Percentiles rank a stretch among this genome's conserved stretches.
These are phyloP conservation scores for Lamellibrachia luymesi DNA, from an alignment of 1,140 invertebrate species.

Conservation along the genomic window DNA sequence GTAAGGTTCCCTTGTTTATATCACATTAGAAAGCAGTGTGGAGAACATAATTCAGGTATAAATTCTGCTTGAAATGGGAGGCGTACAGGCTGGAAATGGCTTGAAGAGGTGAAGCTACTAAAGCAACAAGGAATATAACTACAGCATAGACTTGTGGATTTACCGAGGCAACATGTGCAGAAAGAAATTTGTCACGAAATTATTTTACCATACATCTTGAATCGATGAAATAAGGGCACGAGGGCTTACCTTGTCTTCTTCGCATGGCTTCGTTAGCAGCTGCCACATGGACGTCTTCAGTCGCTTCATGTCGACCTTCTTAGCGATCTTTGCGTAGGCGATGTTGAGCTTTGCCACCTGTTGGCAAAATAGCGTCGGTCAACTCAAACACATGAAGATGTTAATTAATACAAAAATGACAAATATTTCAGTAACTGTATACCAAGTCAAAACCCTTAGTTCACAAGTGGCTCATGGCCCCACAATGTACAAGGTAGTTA, in stretches of 20 bases:
- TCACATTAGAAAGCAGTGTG: neutral
- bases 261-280: slow-evolving; percentile 30
- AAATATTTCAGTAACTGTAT: neutral
- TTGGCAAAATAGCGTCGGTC: slow-evolving; percentile 18
- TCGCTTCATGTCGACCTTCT: slow-evolving; percentile 77
- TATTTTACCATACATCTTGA: neutral
- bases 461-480: too few relatives aligned
- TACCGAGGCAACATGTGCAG: neutral
- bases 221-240: neutral
- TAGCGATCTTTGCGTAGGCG: slow-evolving; percentile 72
- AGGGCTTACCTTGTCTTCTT: slow-evolving; percentile 26
- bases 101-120: neutral
- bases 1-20: neutral
- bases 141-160: neutral
- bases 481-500: too few relatives aligned
- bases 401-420: neutral
- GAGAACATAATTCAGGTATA: neutral
- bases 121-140: neutral
- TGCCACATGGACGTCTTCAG: slow-evolving; percentile 73
- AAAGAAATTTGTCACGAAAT: neutral
- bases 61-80: neutral
- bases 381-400: neutral
- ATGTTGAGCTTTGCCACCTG: slow-evolving; percentile 69
- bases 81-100: neutral
- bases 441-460: too few relatives aligned